Base-by-base conservation (phyloP, 2,888 invertebrate species). In the Busseola fusca region DNA sequence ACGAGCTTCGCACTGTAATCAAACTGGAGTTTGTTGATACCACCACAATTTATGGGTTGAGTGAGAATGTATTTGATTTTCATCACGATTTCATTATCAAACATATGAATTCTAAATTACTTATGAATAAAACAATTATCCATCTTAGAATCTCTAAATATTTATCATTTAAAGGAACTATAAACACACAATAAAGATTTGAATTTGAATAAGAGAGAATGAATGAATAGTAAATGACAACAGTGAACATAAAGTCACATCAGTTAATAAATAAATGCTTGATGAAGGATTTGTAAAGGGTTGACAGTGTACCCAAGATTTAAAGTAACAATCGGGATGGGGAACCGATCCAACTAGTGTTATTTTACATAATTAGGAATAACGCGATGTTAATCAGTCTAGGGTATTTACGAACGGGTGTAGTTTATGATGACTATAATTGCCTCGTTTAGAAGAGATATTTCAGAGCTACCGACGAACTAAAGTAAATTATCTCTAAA, bases 1-100 rank as follows among this genome's bases (percentile, higher is more conserved):
- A 66, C 62, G 66, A 59, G 62, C 40, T 62, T 48, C 40, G 62
- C 63, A 54, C 42, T 74, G 80, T 80, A 63, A 74, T 73, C 50
- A 79, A 78, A 76, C 50, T 10, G 50, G 37, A 50, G 34, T 40
- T 21, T 52, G 60, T 79, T 76, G 79, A 73, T 60, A 60, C 25
- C 14, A 3, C 30, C 54, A 45, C 16, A 34, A 79, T 73, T 73
- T 79, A 78, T 57, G 37, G 7, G 14, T 30, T 52, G 56, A 79
- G 34, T 25, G 50, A 50, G 10, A 25, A 57, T 71, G 48, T 34
- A 64, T 64, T 64, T 57, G 50, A 50, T 52, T 77, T 77, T 64
- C 30, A 45, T 45, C 25, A 18, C 40, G 14, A 21, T 65, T 56
- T 57, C 5, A 45, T 14, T 30, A 48, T 10, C 21, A 30, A 16